These are phyloP conservation scores for Epistrophe grossulariae DNA, from an alignment of 2,888 invertebrate species.

Conservation along the genomic window DNA sequence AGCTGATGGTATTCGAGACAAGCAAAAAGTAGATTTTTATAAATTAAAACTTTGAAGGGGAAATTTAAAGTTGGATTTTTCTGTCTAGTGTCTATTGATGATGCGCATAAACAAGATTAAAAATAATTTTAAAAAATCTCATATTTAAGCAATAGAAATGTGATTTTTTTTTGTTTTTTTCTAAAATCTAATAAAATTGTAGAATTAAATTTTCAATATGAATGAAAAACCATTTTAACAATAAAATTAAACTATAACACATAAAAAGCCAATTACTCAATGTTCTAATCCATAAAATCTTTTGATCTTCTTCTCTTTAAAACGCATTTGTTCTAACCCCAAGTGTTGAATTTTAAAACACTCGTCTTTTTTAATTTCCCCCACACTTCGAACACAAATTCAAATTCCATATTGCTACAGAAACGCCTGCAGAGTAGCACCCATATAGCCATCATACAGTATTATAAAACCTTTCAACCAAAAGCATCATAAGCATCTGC, in stretches of 20 bases:
- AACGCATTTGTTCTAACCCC: slow-evolving; percentile 17
- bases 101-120: neutral
- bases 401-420: slow-evolving; percentile 52
- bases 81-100: too few relatives aligned
- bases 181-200: neutral
- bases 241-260: slow-evolving; percentile 33
- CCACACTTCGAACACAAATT: slow-evolving; percentile 16
- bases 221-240: slow-evolving; percentile 3
- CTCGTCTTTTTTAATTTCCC: slow-evolving; percentile 35
- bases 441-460: neutral
- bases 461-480: slow-evolving; percentile 21
- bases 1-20: neutral
- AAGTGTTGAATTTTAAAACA: slow-evolving; percentile 47
- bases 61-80: neutral
- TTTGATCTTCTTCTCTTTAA: slow-evolving; percentile 51
- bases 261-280: slow-evolving; percentile 58
- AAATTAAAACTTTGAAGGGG: neutral
- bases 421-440: slow-evolving; percentile 40
- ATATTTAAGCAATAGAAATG: neutral
- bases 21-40: neutral
- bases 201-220: neutral
- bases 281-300: slow-evolving; percentile 57
- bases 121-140: neutral
- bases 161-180: neutral
- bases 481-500: slow-evolving; percentile 44